These are phyloP conservation scores for Sinopyrophorus schimmeli DNA, from an alignment of 2,888 invertebrate genomes.

Conservation along the genomic window DNA sequence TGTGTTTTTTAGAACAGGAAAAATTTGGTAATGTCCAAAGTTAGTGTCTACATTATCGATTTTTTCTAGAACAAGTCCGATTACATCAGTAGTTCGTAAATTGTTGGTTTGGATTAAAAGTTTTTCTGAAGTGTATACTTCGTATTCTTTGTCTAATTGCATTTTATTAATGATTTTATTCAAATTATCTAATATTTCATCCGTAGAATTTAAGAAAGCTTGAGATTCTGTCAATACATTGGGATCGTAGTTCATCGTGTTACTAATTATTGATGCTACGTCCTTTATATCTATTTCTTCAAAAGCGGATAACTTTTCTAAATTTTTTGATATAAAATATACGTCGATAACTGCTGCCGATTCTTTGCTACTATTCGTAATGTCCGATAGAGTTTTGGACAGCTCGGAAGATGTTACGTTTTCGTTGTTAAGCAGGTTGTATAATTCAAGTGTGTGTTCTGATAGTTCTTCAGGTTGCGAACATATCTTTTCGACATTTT, in stretches of 20 bases:
- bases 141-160: background rate
- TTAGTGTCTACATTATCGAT: background rate
- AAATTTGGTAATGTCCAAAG: background rate
- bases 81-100: background rate
- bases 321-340: background rate
- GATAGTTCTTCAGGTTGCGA: background rate
- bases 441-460: background rate
- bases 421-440: background rate
- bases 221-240: background rate
- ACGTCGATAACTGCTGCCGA: background rate
- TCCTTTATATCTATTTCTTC: background rate
- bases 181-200: background rate
- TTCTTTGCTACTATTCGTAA: background rate
- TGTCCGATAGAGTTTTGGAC: background rate
- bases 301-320: background rate
- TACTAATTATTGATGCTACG: background rate
- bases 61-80: background rate
- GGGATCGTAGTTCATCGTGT: background rate
- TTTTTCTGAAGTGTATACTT: background rate
- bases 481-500: constrained; percentile 43
- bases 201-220: background rate
- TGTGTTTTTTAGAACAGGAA: background rate
- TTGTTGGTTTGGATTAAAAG: background rate
- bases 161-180: background rate
- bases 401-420: background rate